Evolutionary conservation across 2,113 vertebrate species (phyloP).

Genomic region (Semicossyphus pulcher): DNA sequence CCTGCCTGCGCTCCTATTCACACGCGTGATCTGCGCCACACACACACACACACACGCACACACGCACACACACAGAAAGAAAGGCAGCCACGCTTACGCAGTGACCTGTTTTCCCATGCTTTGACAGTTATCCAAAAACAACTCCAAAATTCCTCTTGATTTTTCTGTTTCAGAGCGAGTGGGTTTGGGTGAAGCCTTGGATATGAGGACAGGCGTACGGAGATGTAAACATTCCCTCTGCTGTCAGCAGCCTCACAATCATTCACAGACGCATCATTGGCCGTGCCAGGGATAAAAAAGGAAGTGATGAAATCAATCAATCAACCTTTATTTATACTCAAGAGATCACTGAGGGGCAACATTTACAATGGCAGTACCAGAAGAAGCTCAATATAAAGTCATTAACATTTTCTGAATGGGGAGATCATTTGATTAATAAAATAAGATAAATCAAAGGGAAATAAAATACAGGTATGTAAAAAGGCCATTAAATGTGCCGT

Average conservation of each 20-base stretch:
- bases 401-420: too few species aligned
- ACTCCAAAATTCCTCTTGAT: conserved; percentile 81
- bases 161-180: conserved; percentile 64
- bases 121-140: conserved; percentile 81
- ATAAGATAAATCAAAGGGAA: too few species aligned
- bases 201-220: conserved; percentile 73
- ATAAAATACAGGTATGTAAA: too few species aligned
- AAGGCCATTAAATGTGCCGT: too few species aligned
- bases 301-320: conserved; percentile 32
- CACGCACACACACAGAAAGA: conserved; percentile 27
- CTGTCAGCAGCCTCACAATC: conserved; percentile 68
- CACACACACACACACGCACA: conserved; percentile 17
- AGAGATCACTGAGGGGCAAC: neutral
- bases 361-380: too few species aligned
- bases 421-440: too few species aligned
- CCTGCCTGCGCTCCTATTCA: conserved; percentile 61
- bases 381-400: too few species aligned
- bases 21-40: conserved; percentile 19
- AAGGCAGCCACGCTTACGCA: conserved; percentile 56
- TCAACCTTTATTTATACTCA: neutral
- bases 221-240: conserved; percentile 78
- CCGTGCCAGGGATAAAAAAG: conserved; percentile 37
- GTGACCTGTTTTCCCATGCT: conserved; percentile 80
- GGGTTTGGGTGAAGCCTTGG: conserved; percentile 72
- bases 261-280: conserved; percentile 56